phyloP scores from a whole-genome alignment of 2,888 invertebrate genomes.

The Sesia bembeciformis region DNA sequence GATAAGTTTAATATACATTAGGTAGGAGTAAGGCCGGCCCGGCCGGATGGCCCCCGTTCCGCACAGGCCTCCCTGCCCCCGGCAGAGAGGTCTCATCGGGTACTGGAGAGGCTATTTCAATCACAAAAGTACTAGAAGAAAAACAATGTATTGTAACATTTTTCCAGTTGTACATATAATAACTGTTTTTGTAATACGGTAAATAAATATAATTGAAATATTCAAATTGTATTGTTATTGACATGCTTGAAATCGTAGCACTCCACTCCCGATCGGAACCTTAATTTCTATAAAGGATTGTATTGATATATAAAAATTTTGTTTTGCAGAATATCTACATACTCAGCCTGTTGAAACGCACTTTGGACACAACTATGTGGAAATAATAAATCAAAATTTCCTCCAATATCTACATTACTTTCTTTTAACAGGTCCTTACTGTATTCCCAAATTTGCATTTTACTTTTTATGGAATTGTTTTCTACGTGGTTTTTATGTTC shows the following conservation, averaged over 20 bases:
- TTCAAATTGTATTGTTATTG: constrained; percentile 69
- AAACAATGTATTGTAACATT: constrained; percentile 68
- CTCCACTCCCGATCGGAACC: constrained; percentile 75
- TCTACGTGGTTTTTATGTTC: constrained; percentile 70
- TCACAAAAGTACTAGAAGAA: constrained; percentile 83
- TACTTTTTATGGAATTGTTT: constrained; percentile 57
- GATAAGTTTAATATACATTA: constrained; percentile 73
- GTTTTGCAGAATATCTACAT: constrained; percentile 67
- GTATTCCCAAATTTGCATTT: constrained; percentile 57
- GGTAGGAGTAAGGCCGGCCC: constrained; percentile 67
- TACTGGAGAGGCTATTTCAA: constrained; percentile 88
- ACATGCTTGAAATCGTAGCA: constrained; percentile 49
- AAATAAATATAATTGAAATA: constrained; percentile 71
- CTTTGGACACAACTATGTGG: constrained; percentile 72
- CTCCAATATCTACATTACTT: constrained; percentile 60
- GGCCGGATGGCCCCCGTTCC: constrained; percentile 76
- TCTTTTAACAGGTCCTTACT: constrained; percentile 66
- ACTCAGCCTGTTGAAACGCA: constrained; percentile 70
- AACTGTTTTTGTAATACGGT: constrained; percentile 74
- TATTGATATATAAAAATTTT: constrained; percentile 66
- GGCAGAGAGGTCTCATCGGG: constrained; percentile 83
- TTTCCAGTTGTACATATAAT: constrained; percentile 73
- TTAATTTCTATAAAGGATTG: constrained; percentile 50
- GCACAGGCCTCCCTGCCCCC: constrained; percentile 76
- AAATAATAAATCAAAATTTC: constrained; percentile 74